These are phyloP conservation scores for Chionis minor DNA, from an alignment of 2,113 vertebrate species.

Conservation along the genomic window DNA sequence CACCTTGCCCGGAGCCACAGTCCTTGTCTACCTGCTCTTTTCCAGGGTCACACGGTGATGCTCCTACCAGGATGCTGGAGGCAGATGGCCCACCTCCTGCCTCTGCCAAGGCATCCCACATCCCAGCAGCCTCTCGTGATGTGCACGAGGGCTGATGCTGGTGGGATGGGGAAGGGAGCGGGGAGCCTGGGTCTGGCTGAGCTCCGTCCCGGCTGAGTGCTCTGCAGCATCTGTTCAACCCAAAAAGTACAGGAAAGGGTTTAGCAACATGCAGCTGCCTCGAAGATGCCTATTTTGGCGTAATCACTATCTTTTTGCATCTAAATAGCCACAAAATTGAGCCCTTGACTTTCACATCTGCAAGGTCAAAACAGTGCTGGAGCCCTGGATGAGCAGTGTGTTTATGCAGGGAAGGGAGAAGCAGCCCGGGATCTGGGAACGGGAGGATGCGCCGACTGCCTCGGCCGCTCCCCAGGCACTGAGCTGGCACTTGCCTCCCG, in stretches of 20 bases:
- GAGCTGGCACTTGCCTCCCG: not conserved
- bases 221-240: not conserved
- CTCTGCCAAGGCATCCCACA: not conserved
- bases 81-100: not conserved
- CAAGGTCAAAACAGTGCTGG: rapidly evolving
- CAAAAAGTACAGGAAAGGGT: not conserved
- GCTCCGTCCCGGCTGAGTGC: not conserved
- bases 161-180: not conserved
- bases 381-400: rapidly evolving
- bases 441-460: rapidly evolving
- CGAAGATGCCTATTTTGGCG: rapidly evolving
- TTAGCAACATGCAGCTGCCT: not conserved
- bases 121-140: rapidly evolving
- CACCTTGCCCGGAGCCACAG: not conserved
- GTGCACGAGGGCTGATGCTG: not conserved
- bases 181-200: not conserved
- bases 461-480: not conserved
- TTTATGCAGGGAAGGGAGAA: not conserved
- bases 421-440: rapidly evolving
- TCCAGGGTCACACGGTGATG: rapidly evolving
- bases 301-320: not conserved
- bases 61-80: not conserved
- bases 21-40: not conserved
- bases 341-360: not conserved
- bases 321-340: not conserved